Evolutionary conservation across 2,113 vertebrate genomes (phyloP).

Genomic region (Mastomys coucha): DNA sequence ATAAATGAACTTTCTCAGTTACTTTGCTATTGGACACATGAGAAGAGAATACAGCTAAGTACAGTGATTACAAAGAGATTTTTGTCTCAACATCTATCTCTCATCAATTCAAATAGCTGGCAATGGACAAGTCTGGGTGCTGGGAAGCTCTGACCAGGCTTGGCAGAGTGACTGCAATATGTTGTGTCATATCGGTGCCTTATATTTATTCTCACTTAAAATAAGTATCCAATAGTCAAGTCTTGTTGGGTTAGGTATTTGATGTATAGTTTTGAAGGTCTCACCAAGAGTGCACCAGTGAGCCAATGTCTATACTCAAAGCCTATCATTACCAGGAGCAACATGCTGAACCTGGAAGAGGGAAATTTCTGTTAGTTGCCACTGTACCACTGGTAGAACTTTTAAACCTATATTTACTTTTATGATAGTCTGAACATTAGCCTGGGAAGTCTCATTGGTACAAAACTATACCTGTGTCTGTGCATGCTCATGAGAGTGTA

Average conservation of each 20-base stretch:
- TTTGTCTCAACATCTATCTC: not conserved
- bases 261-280: not conserved
- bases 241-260: not conserved
- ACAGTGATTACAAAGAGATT: not conserved
- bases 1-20: not conserved
- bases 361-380: not conserved
- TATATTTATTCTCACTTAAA: not conserved
- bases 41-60: not conserved
- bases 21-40: not conserved
- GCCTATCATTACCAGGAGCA: not conserved
- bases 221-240: not conserved
- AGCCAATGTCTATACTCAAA: not conserved
- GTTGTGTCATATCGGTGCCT: not conserved
- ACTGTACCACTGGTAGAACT: not conserved
- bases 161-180: not conserved
- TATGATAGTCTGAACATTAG: not conserved
- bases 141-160: not conserved
- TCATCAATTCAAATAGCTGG: not conserved
- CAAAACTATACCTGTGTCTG: not conserved
- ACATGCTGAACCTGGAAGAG: not conserved
- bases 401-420: not conserved
- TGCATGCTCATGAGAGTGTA: not conserved
- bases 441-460: not conserved
- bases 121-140: too few species aligned
- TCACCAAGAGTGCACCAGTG: not conserved